A percentile compares a stretch with the other conserved stretches of the same genome.
phyloP scores from a whole-genome alignment of 2,113 vertebrate species.

The Pseudopodoces humilis region DNA sequence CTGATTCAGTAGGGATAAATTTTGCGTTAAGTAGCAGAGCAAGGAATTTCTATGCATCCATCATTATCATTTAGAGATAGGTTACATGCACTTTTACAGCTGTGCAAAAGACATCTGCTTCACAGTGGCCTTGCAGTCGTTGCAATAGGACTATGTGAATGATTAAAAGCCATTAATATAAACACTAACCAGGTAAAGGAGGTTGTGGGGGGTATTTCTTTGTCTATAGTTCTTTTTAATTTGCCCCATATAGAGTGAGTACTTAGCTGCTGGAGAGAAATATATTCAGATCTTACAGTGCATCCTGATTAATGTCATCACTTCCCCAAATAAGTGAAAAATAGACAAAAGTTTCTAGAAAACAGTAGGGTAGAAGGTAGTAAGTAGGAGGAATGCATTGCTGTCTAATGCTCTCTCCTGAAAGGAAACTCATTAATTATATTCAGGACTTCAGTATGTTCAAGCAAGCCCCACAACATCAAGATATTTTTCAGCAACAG shows the following conservation, averaged over 20 bases:
- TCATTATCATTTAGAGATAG: not conserved
- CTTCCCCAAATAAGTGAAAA: not conserved
- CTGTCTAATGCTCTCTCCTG: not conserved
- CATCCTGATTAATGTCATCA: not conserved
- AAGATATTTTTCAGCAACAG: not conserved
- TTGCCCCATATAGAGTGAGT: not conserved
- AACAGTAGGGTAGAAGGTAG: not conserved
- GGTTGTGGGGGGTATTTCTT: rapidly evolving
- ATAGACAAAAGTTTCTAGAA: not conserved
- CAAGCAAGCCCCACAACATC: not conserved
- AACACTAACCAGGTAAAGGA: not conserved
- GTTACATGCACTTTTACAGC: not conserved
- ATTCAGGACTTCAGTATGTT: not conserved
- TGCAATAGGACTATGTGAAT: not conserved
- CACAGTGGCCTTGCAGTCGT: not conserved
- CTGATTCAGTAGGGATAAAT: not conserved
- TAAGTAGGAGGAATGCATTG: not conserved
- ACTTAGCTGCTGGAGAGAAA: not conserved
- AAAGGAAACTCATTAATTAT: not conserved
- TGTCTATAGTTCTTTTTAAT: not conserved
- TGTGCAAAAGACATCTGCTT: not conserved
- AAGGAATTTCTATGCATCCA: not conserved
- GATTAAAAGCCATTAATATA: not conserved
- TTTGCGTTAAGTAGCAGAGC: not conserved
- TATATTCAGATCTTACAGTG: not conserved